Evolutionary conservation across 2,113 vertebrate genomes (phyloP), one percentile per base, ranked within the genome.

Genomic region (Sardina pilchardus): DNA sequence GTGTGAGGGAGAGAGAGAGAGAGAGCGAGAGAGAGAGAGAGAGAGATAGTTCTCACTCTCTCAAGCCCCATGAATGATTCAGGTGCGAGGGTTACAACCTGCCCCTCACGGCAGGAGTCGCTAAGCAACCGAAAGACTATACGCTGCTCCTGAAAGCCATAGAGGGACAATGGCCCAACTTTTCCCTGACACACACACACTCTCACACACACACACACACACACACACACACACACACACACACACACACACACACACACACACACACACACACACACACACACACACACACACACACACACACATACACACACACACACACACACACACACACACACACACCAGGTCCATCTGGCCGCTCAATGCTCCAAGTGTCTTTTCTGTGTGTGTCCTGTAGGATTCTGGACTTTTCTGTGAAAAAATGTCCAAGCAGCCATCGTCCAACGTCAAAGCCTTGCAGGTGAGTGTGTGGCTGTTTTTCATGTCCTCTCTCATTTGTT

Each of bases 371-470:
- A 85, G 89, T 89, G 89, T 88, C 36, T 85, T 82, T 85, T 47
- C 85, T 78, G 86, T 88, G 82, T 92, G 84, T 90, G 86, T 90
- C 84, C 88, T 92, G 45, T 86, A 95, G 94, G 92, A 93, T 88
- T 90, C 90, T 21, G 89, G 89, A 94, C 91, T 91, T 82, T 59
- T 85, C 71, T 42, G 86, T 89, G 89, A 80, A 93, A 96, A 92
- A 91, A 99, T 99, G 98, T 99, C 98, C 90, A 97, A 99, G 92
- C 96, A 97, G 93, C 96, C 96, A 87, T 96, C 96, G 2, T 96
- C 97, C 93, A 97, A 98, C 94, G 97, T 99, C 88, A 99, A 96
- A 94, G 96, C 97, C 94, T 96, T 99, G 90, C 97, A 99, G 98
- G 98, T 99, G 96, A 97, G 96, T 89, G 75, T 84, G 12, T 81